These are phyloP conservation scores for Triplophysa rosa DNA, from an alignment of 2,113 vertebrate genomes.

Conservation along the genomic window DNA sequence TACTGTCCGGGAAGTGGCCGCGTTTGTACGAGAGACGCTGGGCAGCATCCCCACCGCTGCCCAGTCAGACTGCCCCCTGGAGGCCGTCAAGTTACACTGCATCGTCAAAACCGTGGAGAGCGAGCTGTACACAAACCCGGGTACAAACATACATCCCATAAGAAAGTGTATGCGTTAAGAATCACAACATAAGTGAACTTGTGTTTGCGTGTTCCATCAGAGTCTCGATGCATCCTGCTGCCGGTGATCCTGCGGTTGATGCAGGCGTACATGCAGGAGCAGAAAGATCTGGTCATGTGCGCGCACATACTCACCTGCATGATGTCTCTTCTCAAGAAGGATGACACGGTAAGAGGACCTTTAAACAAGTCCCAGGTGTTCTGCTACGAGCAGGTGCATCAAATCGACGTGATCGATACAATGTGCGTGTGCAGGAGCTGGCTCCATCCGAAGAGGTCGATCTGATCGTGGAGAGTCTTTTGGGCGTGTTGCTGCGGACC, in stretches of 20 bases:
- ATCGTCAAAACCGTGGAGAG: conserved; percentile 94
- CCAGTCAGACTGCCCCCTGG: conserved; percentile 88
- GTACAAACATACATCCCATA: conserved; percentile 63
- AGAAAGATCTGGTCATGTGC: conserved; percentile 93
- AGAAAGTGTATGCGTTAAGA: no score
- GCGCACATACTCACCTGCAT: conserved; percentile 96
- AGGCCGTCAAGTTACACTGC: conserved; percentile 93
- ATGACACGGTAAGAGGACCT: conserved; percentile 81
- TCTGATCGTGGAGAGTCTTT: conserved; percentile 90
- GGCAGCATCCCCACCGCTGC: conserved; percentile 85
- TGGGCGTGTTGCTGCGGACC: conserved; percentile 88
- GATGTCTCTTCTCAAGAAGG: conserved; percentile 93
- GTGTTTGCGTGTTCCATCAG: conserved; percentile 66
- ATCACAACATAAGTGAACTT: not conserved
- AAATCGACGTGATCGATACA: conserved; percentile 32
- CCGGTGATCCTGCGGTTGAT: conserved; percentile 92
- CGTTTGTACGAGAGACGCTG: conserved; percentile 91
- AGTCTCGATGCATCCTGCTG: conserved; percentile 90
- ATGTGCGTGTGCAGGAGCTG: conserved; percentile 77
- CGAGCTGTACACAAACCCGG: conserved; percentile 92
- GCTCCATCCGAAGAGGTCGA: conserved; percentile 90
- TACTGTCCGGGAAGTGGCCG: conserved; percentile 91
- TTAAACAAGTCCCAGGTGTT: not conserved
- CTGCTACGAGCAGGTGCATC: not conserved
- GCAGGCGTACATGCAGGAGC: conserved; percentile 92